phyloP scores from a whole-genome alignment of 2,888 invertebrate species.

The Brachycybe producta region DNA sequence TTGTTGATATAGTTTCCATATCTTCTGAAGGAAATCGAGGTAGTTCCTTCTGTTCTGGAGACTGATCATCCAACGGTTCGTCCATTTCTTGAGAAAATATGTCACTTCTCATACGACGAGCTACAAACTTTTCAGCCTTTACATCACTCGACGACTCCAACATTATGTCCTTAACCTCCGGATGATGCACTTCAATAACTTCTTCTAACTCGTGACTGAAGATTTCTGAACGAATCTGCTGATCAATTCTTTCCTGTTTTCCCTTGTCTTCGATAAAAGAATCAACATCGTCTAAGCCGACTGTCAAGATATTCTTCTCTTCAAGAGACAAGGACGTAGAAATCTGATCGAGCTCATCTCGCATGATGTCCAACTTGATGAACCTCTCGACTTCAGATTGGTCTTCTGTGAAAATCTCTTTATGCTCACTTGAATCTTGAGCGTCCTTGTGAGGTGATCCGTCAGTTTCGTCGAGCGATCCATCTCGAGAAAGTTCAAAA shows the following conservation, averaged over 20 bases:
- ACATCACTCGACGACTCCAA: slow-evolving; percentile 2
- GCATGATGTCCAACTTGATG: slow-evolving; percentile 13
- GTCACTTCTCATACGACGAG: slow-evolving; percentile 16
- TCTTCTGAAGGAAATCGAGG: slow-evolving; percentile 11
- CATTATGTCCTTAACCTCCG: slow-evolving; percentile 23
- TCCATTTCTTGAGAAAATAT: slow-evolving; percentile 16
- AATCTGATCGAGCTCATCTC: slow-evolving; percentile 15
- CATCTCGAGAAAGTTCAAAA: slow-evolving; percentile 22
- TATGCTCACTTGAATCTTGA: not conserved
- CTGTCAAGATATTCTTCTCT: slow-evolving; percentile 18
- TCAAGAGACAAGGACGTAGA: slow-evolving; percentile 1
- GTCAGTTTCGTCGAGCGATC: slow-evolving; percentile 1
- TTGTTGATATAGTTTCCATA: not conserved
- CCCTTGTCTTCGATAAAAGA: no score
- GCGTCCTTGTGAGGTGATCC: not conserved
- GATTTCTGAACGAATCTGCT: slow-evolving; percentile 25
- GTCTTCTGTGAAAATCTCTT: no score
- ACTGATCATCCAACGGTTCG: slow-evolving; percentile 14
- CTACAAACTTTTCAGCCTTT: slow-evolving; percentile 17
- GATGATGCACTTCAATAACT: slow-evolving; percentile 24
- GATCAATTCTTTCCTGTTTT: slow-evolving; percentile 21
- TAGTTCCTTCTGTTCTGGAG: slow-evolving; percentile 18
- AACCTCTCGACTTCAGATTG: slow-evolving; percentile 2
- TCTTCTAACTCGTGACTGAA: slow-evolving; percentile 24
- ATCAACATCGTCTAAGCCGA: slow-evolving; percentile 19